Percentiles rank a stretch among this genome's conserved stretches.
phyloP scores from a whole-genome alignment of 2,888 invertebrate genomes.

The Meloe dianella region DNA sequence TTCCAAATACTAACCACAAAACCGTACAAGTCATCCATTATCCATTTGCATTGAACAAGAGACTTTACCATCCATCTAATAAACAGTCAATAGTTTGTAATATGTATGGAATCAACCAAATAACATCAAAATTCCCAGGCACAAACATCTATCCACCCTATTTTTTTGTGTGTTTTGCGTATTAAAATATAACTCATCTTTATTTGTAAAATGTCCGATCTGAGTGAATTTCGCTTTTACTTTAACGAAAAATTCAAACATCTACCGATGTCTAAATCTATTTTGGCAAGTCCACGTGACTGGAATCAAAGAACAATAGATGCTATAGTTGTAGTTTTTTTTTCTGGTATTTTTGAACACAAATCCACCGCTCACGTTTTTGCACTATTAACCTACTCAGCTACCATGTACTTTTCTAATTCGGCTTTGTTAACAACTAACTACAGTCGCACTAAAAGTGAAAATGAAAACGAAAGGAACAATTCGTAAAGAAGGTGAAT shows the following conservation, averaged over 20 bases:
- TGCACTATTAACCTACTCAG: background rate
- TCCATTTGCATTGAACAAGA: background rate
- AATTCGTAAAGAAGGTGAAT: background rate
- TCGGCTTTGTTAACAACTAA: background rate
- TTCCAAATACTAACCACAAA: conserved; percentile 8
- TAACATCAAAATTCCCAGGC: background rate
- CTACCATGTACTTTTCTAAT: background rate
- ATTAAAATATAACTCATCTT: no score
- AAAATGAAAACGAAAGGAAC: background rate
- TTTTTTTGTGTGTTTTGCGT: background rate
- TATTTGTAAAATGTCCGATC: background rate
- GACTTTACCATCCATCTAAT: background rate
- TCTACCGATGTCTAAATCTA: background rate
- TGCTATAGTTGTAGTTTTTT: background rate
- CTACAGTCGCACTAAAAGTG: background rate
- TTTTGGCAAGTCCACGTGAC: background rate
- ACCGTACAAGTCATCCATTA: conserved; percentile 9
- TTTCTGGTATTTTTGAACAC: background rate
- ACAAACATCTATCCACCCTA: background rate
- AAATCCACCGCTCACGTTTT: background rate
- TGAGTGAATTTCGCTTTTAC: no score
- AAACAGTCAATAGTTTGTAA: no score
- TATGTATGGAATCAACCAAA: background rate
- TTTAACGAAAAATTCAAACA: background rate
- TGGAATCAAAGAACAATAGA: background rate